A percentile compares a stretch with the other conserved stretches of the same genome.
Evolutionary conservation across 2,797 vertebrate species (phyloP).

Genomic region (Paedocypris micromegethes): DNA sequence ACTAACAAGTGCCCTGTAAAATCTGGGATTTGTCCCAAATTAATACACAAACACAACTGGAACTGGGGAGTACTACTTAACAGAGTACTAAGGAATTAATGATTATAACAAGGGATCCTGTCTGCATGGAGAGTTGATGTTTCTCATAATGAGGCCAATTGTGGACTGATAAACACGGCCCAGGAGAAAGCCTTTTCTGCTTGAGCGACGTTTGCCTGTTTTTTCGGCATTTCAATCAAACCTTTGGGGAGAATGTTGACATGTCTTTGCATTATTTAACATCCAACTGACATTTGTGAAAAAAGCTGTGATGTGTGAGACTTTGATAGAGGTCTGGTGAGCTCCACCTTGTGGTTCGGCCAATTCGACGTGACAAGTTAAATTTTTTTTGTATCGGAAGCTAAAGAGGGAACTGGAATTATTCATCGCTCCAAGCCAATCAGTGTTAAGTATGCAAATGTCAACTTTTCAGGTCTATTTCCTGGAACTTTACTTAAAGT

Average conservation of each 20-base stretch:
- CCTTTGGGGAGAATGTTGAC: slow-evolving; percentile 23
- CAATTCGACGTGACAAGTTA: neutral
- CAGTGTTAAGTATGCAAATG: slow-evolving; percentile 34
- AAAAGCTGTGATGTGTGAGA: slow-evolving; percentile 19
- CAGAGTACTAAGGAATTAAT: slow-evolving; percentile 29
- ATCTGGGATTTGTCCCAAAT: slow-evolving; percentile 30
- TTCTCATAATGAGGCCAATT: slow-evolving; percentile 31
- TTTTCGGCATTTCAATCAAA: slow-evolving; percentile 8
- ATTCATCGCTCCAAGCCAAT: slow-evolving; percentile 8
- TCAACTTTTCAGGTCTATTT: slow-evolving; percentile 16
- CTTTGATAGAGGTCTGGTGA: slow-evolving; percentile 18
- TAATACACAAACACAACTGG: slow-evolving; percentile 30
- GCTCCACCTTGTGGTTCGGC: slow-evolving; percentile 29
- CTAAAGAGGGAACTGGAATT: neutral
- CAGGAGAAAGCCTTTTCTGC: slow-evolving; percentile 19
- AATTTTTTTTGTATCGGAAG: neutral
- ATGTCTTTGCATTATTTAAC: slow-evolving; percentile 32
- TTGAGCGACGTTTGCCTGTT: slow-evolving; percentile 4
- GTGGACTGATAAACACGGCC: slow-evolving; percentile 29
- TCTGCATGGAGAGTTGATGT: slow-evolving; percentile 19
- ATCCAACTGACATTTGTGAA: slow-evolving; percentile 30
- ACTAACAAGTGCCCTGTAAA: slow-evolving; percentile 31
- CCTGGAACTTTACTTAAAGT: slow-evolving; percentile 20
- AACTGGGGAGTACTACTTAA: slow-evolving; percentile 11
- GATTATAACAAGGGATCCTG: slow-evolving; percentile 28